Base-by-base conservation (phyloP, 2,888 invertebrate genomes). In the Homarus gammarus region DNA sequence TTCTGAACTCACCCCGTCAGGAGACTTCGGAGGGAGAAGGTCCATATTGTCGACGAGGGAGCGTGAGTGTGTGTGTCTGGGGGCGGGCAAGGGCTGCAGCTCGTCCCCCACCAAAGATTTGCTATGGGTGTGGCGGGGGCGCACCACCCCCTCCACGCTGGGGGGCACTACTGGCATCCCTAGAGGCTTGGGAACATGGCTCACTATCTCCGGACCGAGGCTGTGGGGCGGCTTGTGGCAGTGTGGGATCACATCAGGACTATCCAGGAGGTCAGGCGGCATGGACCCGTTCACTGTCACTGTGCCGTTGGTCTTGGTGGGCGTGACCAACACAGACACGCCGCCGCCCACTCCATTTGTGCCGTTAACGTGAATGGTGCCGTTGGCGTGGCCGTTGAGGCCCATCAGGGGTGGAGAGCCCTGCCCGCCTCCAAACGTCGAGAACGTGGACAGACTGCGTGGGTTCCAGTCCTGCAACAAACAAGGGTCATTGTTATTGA, bases 401-500 rank as follows among this genome's bases (percentile, higher is more conserved):
- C 88, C 82, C 27, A 33, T 44, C 44, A 77, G 88, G 31, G 88
- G 88, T 10, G 83, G 83, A 22, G 88, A 88, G 18, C 75, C 88
- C 83, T 88, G 88, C 44, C 68, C 83, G 36, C 83, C 88, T 27
- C 88, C 83, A 33, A 83, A 88, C n/a, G 88, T 88, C n/a, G 83
- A 83, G 75, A 83, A 88, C 44, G 73, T 87, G 38, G 91, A 91
- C 8, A 91, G 87, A 68, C 86, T 89, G 18, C 91, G 86, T 2
- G 91, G 91, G 70, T 91, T 91, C 91, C 91, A 91, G 81, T 89
- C 89, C 87, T 87, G 87, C 8, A 51, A 70, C 27, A 49, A 49
- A 70, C 44, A 12, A 44, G 44, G 44, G 44, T 44, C 44, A 44
- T 44, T 44, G 12, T 8, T 5, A 18, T 2, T 56, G 51, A 15